Conservation (phyloP, 2,888 invertebrate genomes). For the Lordiphosa fenestrarum region DNA sequence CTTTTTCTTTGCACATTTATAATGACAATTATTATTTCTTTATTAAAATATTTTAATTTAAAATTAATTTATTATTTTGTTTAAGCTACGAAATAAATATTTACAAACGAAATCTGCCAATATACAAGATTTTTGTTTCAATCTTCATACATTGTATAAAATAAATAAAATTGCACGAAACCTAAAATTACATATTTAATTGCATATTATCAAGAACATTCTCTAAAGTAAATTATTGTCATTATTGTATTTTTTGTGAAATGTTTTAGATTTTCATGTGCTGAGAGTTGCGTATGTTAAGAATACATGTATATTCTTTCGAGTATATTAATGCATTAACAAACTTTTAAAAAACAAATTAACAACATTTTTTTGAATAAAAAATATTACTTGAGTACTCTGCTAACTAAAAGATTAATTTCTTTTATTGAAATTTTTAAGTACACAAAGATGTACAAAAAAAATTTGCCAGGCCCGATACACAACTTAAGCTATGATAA, state of each 20-base stretch:
- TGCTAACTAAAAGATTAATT: constrained; percentile 42
- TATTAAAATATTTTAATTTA: constrained; percentile 55
- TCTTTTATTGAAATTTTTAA: constrained; percentile 19
- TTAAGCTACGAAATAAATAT: constrained; percentile 75
- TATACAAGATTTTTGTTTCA: constrained; percentile 46
- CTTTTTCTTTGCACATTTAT: constrained; percentile 58
- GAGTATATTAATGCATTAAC: constrained; percentile 51
- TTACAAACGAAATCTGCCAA: constrained; percentile 76
- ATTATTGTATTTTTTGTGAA: constrained; percentile 17
- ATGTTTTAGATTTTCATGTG: constrained; percentile 27
- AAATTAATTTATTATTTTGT: constrained; percentile 47
- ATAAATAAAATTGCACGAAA: constrained; percentile 71
- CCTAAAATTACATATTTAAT: constrained; percentile 54
- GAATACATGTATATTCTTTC: constrained; percentile 33
- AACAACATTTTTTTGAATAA: constrained; percentile 60
- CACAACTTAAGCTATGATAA: constrained; percentile 40
- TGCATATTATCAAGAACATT: constrained; percentile 26
- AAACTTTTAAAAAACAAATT: constrained; percentile 64
- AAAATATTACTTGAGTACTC: constrained; percentile 61
- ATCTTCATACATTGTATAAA: constrained; percentile 49
- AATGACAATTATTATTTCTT: constrained; percentile 64
- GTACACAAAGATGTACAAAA: constrained; percentile 10
- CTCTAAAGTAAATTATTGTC: constrained; percentile 18
- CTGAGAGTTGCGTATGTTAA: constrained; percentile 30
- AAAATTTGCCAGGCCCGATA: constrained; percentile 71